Conservation (phyloP, 2,113 vertebrate genomes). For the Alligator mississippiensis region DNA sequence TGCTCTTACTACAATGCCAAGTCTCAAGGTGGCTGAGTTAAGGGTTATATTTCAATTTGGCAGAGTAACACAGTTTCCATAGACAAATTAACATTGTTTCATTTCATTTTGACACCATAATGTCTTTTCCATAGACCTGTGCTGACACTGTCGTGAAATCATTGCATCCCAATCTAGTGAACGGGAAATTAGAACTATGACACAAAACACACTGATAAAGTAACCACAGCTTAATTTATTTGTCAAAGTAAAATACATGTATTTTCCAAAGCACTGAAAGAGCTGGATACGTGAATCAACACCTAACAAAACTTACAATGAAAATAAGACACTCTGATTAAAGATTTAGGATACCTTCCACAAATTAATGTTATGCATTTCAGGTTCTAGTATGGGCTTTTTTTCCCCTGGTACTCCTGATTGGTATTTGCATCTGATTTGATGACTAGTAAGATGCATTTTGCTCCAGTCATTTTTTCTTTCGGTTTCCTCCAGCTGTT, state of each 20-base stretch:
- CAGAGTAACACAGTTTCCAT: slow-evolving; percentile 59
- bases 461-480: neutral
- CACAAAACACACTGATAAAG: slow-evolving; percentile 62
- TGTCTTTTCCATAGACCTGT: slow-evolving; percentile 75
- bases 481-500: rapidly evolving
- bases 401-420: neutral
- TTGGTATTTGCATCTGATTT: neutral
- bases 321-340: neutral
- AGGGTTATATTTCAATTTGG: slow-evolving; percentile 70
- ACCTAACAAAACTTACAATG: neutral
- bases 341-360: slow-evolving; percentile 22
- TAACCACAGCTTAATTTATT: slow-evolving; percentile 46
- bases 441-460: neutral
- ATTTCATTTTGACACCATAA: slow-evolving; percentile 70
- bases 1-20: neutral
- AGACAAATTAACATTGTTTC: slow-evolving; percentile 74
- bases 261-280: slow-evolving; percentile 27
- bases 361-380: neutral
- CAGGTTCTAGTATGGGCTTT: neutral
- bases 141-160: slow-evolving; percentile 71
- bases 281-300: neutral
- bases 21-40: slow-evolving; percentile 53
- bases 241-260: slow-evolving; percentile 44
- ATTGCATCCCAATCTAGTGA: slow-evolving; percentile 63
- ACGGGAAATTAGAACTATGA: slow-evolving; percentile 48